These are phyloP conservation scores for Rugalucina vietnamica DNA, from an alignment of 2,888 invertebrate species.

Conservation along the genomic window DNA sequence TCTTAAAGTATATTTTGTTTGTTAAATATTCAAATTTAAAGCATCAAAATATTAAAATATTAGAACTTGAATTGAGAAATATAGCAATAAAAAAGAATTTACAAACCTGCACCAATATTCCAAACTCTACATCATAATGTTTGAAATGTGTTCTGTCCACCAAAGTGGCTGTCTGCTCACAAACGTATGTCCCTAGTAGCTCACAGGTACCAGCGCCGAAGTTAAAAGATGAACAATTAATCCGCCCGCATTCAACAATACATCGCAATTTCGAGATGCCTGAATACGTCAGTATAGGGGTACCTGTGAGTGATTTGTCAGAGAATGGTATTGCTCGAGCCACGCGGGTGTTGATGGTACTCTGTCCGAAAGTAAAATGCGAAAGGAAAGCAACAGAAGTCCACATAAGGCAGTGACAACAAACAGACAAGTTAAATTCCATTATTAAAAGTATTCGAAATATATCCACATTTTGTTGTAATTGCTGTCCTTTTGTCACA, in stretches of 20 bases:
- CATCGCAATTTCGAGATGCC: slow-evolving; percentile 28
- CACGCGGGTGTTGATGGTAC: not conserved
- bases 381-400: not conserved
- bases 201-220: slow-evolving; percentile 38
- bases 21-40: too few relatives aligned
- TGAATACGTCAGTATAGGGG: not conserved
- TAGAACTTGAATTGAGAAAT: too few relatives aligned
- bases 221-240: slow-evolving; percentile 49
- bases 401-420: too few relatives aligned
- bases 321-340: slow-evolving; percentile 30
- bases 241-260: slow-evolving; percentile 27
- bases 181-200: slow-evolving; percentile 36
- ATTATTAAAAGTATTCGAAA: too few relatives aligned
- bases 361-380: not conserved
- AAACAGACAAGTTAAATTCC: too few relatives aligned
- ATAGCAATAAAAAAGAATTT: too few relatives aligned
- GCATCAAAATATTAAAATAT: too few relatives aligned
- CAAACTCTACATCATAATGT: slow-evolving; percentile 49
- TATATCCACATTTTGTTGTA: too few relatives aligned
- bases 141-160: slow-evolving; percentile 17
- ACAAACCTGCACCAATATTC: slow-evolving; percentile 27
- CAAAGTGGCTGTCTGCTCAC: slow-evolving; percentile 21
- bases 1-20: too few relatives aligned
- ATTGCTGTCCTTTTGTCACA: too few relatives aligned
- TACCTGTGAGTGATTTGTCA: slow-evolving; percentile 9